phyloP scores from a whole-genome alignment of 2,113 vertebrate species.

The Athene cunicularia region DNA sequence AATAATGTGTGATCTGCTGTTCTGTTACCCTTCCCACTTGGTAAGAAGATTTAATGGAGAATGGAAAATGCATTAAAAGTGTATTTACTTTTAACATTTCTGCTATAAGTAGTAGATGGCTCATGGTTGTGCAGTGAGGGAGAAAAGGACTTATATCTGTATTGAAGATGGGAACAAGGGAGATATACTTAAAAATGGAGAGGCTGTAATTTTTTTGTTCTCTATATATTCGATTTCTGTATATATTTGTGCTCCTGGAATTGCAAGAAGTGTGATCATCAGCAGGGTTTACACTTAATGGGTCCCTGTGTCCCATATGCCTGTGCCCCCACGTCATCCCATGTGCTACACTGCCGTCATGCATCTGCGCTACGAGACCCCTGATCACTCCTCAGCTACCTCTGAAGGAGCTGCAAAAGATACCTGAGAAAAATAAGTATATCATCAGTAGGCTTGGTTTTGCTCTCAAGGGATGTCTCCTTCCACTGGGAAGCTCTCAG shows the following conservation, averaged over 20 bases:
- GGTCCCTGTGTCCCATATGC: neutral
- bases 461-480: neutral
- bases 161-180: neutral
- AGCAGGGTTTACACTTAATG: neutral
- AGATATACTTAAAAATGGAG: neutral
- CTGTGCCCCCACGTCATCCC: neutral
- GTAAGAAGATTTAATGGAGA: neutral
- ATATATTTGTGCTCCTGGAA: neutral
- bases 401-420: neutral
- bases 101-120: neutral
- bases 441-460: neutral
- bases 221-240: neutral
- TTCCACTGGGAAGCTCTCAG: neutral
- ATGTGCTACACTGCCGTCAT: rapidly evolving
- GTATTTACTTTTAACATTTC: neutral
- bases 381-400: neutral
- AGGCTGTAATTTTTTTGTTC: neutral
- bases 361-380: rapidly evolving
- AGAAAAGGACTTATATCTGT: neutral
- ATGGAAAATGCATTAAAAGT: neutral
- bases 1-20: neutral
- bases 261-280: neutral
- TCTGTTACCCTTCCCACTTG: neutral
- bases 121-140: neutral
- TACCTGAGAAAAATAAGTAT: neutral